Evolutionary conservation across 2,113 vertebrate genomes (phyloP).

Genomic region (Puntigrus tetrazona): DNA sequence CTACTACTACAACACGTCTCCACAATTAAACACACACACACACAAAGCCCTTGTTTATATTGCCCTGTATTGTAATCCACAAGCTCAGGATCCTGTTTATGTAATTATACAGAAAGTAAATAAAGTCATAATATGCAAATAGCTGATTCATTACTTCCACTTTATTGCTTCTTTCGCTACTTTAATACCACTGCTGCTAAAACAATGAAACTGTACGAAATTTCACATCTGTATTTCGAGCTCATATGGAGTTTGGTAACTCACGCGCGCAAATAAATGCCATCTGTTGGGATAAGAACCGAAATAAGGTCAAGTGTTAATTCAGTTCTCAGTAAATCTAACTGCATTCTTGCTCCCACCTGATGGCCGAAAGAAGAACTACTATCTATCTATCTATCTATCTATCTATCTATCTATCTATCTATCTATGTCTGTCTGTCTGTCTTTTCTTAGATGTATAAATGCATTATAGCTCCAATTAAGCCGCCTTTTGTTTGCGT

Average conservation of each 20-base stretch:
- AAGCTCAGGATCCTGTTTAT: no score
- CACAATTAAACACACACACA: neutral
- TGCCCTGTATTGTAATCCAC: no score
- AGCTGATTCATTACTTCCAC: no score
- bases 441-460: neutral
- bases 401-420: neutral
- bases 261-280: neutral
- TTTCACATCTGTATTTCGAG: neutral
- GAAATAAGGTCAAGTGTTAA: conserved; percentile 1
- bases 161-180: no score
- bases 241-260: neutral
- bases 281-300: neutral
- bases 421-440: neutral
- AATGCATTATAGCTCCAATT: neutral
- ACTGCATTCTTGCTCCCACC: conserved; percentile 62
- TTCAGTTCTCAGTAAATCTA: neutral
- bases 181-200: no score
- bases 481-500: neutral
- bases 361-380: conserved; percentile 67
- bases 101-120: no score
- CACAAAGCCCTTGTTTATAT: no score
- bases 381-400: conserved; percentile 30
- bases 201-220: no score
- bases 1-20: no score
- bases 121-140: no score